Percentiles rank a stretch among this genome's conserved stretches.
phyloP scores from a whole-genome alignment of 2,113 vertebrate species.

The Hemiscyllium ocellatum region DNA sequence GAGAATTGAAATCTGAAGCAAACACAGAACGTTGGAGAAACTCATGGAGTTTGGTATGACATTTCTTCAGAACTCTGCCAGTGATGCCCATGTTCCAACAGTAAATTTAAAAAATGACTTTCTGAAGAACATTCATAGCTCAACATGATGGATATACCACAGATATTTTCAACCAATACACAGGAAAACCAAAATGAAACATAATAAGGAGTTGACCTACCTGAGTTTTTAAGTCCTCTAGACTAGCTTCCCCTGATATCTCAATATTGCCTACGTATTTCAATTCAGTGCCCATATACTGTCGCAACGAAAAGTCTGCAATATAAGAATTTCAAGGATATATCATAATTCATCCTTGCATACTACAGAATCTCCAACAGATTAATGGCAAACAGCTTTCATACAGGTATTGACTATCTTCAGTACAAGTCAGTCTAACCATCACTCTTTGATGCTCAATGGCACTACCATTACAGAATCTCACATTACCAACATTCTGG shows the following conservation, averaged over 20 bases:
- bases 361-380: background rate
- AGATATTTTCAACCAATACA: background rate
- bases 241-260: conserved; percentile 69
- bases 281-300: conserved; percentile 48
- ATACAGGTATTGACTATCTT: too few species aligned
- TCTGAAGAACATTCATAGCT: background rate
- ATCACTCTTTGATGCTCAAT: too few species aligned
- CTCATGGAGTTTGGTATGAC: background rate
- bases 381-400: background rate
- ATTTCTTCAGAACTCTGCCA: background rate
- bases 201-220: conserved; percentile 51
- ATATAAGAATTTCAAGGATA: background rate
- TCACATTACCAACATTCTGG: too few species aligned
- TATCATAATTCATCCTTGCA: conserved; percentile 37
- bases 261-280: conserved; percentile 66
- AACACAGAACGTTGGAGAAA: background rate
- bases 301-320: conserved; percentile 43
- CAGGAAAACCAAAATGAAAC: background rate
- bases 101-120: background rate
- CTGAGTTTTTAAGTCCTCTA: conserved; percentile 83
- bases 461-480: too few species aligned
- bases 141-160: background rate
- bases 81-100: background rate
- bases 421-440: too few species aligned
- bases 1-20: too few species aligned